Base-by-base conservation (phyloP, 2,888 invertebrate species). In the Neria commutata region DNA sequence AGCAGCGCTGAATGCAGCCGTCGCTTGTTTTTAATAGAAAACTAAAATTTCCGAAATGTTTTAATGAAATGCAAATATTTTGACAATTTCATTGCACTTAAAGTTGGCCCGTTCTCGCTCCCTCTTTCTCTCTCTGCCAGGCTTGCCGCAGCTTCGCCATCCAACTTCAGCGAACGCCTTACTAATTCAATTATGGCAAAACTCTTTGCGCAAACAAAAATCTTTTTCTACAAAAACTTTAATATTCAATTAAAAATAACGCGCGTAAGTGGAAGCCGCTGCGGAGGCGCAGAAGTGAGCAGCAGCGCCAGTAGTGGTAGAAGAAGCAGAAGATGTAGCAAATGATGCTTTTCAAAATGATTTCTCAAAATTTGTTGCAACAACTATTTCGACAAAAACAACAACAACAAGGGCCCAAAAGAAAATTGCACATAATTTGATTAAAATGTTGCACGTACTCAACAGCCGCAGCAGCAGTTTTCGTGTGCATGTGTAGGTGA, bases 391-490 rank as follows among this genome's bases (percentile, higher is more conserved):
- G n/a, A n/a, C n/a, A n/a, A n/a, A n/a, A n/a, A n/a, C n/a, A n/a
- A n/a, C n/a, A n/a, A n/a, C n/a, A n/a, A n/a, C n/a, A n/a, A n/a
- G n/a, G n/a, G n/a, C n/a, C n/a, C n/a, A n/a, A 73, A 74, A 74
- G 73, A 74, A 72, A 72, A 72, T 72, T 72, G 68, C 72, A 69
- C 74, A 72, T 72, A 72, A 72, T 74, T 73, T 72, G 73, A 72
- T 72, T 72, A 72, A 72, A 74, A 72, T 74, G 72, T 72, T 72
- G 68, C 74, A 72, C 74, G 74, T 73, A 72, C 72, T 72, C 72
- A 66, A n/a, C n/a, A n/a, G n/a, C n/a, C n/a, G n/a, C n/a, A n/a
- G n/a, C n/a, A n/a, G n/a, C n/a, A n/a, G n/a, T n/a, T n/a, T n/a
- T n/a, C n/a, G n/a, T n/a, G n/a, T n/a, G n/a, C n/a, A n/a, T n/a